Evolutionary conservation across 2,888 invertebrate genomes (phyloP), one percentile per base, ranked within the genome.

Genomic region (Cryptus viduatorius): DNA sequence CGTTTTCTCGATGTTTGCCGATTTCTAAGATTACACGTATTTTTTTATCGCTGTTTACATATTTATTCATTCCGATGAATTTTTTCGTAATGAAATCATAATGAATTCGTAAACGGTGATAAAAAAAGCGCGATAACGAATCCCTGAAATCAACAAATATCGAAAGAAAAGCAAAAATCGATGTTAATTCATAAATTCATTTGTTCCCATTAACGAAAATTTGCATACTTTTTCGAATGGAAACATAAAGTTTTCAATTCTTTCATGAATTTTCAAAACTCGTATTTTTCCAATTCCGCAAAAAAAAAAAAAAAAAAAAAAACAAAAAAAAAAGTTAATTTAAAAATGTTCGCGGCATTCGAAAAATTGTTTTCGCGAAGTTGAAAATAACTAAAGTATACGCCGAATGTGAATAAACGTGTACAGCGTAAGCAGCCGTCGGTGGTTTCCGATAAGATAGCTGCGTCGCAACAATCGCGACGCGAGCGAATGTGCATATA

Each of bases 401-500:
- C 29, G 77, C 59, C 69, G 68, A 44, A 68, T 76, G 44, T 73
- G 85, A 64, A 79, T 61, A 53, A 69, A 59, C 76, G 72, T 67
- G 68, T 59, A 50, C 8, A 37, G 53, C 19, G 72, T 83, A 59
- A 61, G 76, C 71, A 71, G 7, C 53, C 59, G 37, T 53, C 67
- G 16, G 53, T 24, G 24, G 29, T 72, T 56, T 42, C 19, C 80
- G 88, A 88, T 88, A 88, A 88, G 85, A 88, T 88, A 88, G 77
- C 86, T 85, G 85, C 86, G 14, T 24, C n/a, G 24, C 72, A 83
- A 78, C 61, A 65, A 53, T 82, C 68, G 81, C 76, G 73, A 81
- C 76, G 67, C 16, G 56, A 24, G 46, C 42, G 29, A 14, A 48
- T 37, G 46, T 61, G 69, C 79, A 59, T 19, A 37, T 3, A 31